Evolutionary conservation across 1,140 invertebrate genomes (phyloP).

Genomic region (Drosophila eugracilis): DNA sequence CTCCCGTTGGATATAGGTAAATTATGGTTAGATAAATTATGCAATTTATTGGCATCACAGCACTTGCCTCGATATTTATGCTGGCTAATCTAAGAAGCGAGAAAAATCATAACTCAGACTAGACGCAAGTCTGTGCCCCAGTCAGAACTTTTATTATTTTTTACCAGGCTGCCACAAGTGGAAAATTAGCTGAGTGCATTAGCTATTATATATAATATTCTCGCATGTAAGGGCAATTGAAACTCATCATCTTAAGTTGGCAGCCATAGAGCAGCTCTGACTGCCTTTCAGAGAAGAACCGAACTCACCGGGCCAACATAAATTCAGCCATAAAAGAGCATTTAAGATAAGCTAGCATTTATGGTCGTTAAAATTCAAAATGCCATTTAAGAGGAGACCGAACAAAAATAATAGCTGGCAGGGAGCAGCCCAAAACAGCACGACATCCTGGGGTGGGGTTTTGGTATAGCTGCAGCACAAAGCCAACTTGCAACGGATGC

Average conservation of each 20-base stretch:
- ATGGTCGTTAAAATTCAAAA: conserved; percentile 84
- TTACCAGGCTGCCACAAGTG: conserved; percentile 27
- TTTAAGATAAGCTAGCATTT: conserved; percentile 83
- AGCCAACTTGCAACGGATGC: conserved; percentile 69
- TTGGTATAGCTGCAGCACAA: conserved; percentile 15
- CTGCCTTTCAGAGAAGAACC: conserved; percentile 7
- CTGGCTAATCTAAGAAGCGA: conserved; percentile 17
- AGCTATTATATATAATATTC: background rate
- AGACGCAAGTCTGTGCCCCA: background rate
- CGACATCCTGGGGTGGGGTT: conserved; percentile 17
- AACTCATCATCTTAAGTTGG: conserved; percentile 60
- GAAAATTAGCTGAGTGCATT: conserved; percentile 27
- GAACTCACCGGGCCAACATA: conserved; percentile 58
- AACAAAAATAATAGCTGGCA: conserved; percentile 30
- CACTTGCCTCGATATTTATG: conserved; percentile 45
- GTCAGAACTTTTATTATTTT: background rate
- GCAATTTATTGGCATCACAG: conserved; percentile 45
- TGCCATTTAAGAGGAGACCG: conserved; percentile 63
- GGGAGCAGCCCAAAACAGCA: conserved; percentile 40
- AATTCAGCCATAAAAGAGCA: conserved; percentile 81
- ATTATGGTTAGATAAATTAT: conserved; percentile 49
- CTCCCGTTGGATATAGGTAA: conserved; percentile 17
- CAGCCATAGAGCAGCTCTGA: conserved; percentile 1
- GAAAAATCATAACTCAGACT: conserved; percentile 22
- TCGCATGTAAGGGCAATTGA: conserved; percentile 60